These are phyloP conservation scores for Salvelinus fontinalis DNA, from an alignment of 2,113 vertebrate genomes.

Conservation along the genomic window DNA sequence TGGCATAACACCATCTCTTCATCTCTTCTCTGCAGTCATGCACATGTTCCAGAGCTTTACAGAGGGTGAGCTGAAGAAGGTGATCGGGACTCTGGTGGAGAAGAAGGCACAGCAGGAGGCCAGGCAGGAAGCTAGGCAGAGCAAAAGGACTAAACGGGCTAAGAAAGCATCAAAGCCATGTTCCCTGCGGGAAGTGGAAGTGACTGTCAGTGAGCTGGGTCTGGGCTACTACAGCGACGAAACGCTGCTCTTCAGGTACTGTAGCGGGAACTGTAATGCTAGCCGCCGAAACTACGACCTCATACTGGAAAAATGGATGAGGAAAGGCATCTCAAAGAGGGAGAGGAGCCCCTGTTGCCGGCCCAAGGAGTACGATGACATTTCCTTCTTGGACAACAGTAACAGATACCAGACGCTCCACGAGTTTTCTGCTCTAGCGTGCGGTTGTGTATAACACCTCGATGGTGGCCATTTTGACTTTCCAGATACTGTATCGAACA, in stretches of 20 bases:
- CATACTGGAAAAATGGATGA: conserved; percentile 82
- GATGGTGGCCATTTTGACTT: conserved; percentile 60
- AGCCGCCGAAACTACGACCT: conserved; percentile 88
- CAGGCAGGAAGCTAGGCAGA: conserved; percentile 79
- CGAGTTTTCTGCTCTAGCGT: conserved; percentile 89
- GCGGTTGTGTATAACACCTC: conserved; percentile 88
- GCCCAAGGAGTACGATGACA: conserved; percentile 83
- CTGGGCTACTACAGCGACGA: conserved; percentile 93
- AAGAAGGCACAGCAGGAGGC: conserved; percentile 80
- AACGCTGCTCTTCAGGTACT: conserved; percentile 90
- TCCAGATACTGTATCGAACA: not conserved
- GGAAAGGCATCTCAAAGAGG: conserved; percentile 67
- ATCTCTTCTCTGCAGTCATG: conserved; percentile 40
- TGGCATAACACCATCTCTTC: conserved; percentile 41
- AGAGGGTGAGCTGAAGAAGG: conserved; percentile 84
- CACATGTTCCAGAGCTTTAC: conserved; percentile 90
- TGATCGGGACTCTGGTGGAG: conserved; percentile 79
- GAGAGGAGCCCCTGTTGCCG: conserved; percentile 88
- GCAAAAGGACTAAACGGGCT: conserved; percentile 75
- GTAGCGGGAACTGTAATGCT: conserved; percentile 85
- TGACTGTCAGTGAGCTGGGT: conserved; percentile 90
- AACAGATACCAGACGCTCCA: conserved; percentile 85
- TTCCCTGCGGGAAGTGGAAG: conserved; percentile 77
- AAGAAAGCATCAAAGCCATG: conserved; percentile 76
- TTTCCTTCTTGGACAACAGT: conserved; percentile 86